Evolutionary conservation across 2,888 invertebrate species (phyloP).

Genomic region (Agonopterix arenella): DNA sequence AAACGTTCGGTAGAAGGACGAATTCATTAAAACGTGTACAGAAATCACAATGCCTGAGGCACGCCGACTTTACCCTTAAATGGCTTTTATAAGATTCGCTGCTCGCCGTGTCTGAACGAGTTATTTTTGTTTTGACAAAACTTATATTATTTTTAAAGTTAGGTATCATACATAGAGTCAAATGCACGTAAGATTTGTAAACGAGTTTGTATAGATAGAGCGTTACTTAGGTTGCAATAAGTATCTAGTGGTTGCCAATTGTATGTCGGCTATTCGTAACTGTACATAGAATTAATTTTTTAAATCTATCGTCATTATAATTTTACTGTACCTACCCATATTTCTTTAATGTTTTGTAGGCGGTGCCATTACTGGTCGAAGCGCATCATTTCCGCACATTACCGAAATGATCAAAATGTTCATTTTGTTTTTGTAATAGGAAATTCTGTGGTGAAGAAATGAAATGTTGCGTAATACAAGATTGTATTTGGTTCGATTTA

Average conservation of each 20-base stretch:
- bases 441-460: constrained; percentile 47
- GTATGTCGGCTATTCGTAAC: constrained; percentile 45
- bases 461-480: constrained; percentile 43
- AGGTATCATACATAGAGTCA: too few species aligned
- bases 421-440: constrained; percentile 52
- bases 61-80: constrained; percentile 46
- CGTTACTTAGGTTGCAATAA: background rate
- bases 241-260: constrained; percentile 29
- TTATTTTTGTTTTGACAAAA: constrained; percentile 8
- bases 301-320: constrained; percentile 58
- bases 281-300: constrained; percentile 65
- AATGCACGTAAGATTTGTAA: background rate
- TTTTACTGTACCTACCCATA: constrained; percentile 42
- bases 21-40: constrained; percentile 68
- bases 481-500: constrained; percentile 32
- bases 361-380: constrained; percentile 48
- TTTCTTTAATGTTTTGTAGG: constrained; percentile 47
- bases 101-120: constrained; percentile 11
- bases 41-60: constrained; percentile 56
- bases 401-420: constrained; percentile 47
- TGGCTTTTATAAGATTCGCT: constrained; percentile 41
- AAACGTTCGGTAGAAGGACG: constrained; percentile 56
- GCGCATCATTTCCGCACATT: constrained; percentile 55
- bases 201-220: background rate
- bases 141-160: background rate